Conservation (phyloP, 1,140 invertebrate species). For the Lasioglossum baleicum region DNA sequence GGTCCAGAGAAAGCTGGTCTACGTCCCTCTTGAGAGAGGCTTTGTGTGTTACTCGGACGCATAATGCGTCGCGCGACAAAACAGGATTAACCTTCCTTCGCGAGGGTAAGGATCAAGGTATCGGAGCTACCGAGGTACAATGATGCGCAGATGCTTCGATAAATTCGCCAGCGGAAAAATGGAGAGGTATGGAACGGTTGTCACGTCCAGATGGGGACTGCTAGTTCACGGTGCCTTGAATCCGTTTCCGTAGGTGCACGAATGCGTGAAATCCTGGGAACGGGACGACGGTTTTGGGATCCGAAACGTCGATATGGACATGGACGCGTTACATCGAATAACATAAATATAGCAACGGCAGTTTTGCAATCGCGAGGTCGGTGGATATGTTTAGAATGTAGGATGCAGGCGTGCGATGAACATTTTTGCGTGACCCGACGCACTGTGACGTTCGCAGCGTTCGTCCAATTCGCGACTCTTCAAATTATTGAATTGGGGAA, state of each 20-base stretch:
- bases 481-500: background rate
- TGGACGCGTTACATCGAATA: background rate
- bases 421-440: background rate
- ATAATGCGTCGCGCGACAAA: slow-evolving; percentile 3
- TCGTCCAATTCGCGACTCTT: background rate
- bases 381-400: slow-evolving; percentile 31
- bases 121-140: background rate
- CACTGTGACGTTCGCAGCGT: background rate
- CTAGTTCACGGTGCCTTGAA: background rate
- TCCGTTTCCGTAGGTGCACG: background rate
- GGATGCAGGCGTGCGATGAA: background rate
- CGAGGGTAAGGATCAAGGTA: slow-evolving; percentile 19
- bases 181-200: background rate
- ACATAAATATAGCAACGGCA: background rate
- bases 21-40: background rate
- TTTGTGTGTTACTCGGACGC: slow-evolving; percentile 29
- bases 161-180: background rate
- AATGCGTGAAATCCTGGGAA: background rate
- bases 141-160: slow-evolving; percentile 27
- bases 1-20: background rate
- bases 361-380: slow-evolving; percentile 5
- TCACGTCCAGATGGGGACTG: background rate
- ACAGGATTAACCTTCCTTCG: slow-evolving; percentile 18
- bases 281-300: too few relatives aligned
- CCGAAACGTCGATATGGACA: background rate